Percentiles rank a stretch among this genome's conserved stretches.
Conservation (phyloP, 92 coral and sea anemone genomes). For the Metridium senile region DNA sequence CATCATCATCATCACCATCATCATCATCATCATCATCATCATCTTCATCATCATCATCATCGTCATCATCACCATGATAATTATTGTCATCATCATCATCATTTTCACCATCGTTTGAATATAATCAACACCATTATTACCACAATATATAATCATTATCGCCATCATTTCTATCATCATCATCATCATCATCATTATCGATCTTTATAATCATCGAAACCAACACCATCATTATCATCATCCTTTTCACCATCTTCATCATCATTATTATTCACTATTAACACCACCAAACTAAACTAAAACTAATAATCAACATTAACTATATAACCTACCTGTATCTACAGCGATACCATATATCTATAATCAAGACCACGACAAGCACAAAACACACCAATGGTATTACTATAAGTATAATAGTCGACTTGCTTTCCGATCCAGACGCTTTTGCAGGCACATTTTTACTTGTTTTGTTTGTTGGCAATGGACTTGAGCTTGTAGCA, state of each 20-base stretch:
- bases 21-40: neutral
- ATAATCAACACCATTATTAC: neutral
- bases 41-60: neutral
- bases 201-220: neutral
- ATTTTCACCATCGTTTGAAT: neutral
- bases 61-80: neutral
- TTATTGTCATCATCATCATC: neutral
- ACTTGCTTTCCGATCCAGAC: neutral
- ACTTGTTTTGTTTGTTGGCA: slow-evolving; percentile 5
- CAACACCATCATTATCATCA: neutral
- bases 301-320: neutral
- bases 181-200: neutral
- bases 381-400: slow-evolving; percentile 18
- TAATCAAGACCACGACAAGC: slow-evolving; percentile 3
- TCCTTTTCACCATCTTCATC: neutral
- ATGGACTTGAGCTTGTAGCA: neutral
- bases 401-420: slow-evolving; percentile 7
- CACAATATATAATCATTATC: neutral
- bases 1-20: neutral
- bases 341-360: slow-evolving; percentile 8
- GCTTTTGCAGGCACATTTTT: neutral
- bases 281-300: too few species aligned
- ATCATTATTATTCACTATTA: neutral
- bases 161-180: neutral
- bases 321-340: neutral